Evolutionary conservation across 2,797 vertebrate genomes (phyloP).

Genomic region (Anguilla megastoma): DNA sequence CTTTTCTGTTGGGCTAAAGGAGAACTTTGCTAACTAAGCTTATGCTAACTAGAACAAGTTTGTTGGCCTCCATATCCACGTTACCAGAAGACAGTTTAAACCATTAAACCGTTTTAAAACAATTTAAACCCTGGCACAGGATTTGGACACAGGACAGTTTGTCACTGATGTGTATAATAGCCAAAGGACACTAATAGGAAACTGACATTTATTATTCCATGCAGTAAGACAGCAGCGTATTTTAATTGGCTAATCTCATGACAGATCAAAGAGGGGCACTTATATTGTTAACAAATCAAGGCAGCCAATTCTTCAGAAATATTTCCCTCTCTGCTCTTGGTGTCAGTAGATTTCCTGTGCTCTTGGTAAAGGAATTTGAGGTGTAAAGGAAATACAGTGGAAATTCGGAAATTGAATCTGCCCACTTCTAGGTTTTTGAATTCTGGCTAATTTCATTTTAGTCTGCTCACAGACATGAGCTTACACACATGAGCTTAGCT

Average conservation of each 20-base stretch:
- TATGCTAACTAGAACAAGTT: no score
- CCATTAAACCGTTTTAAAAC: neutral
- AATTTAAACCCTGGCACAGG: neutral
- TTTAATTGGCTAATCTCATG: constrained; percentile 8
- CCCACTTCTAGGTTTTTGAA: neutral
- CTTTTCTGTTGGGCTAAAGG: no score
- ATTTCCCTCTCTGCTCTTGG: neutral
- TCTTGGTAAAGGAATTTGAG: neutral
- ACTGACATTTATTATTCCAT: neutral
- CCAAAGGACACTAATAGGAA: neutral
- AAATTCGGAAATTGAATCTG: neutral
- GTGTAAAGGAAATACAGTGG: neutral
- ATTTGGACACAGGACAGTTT: neutral
- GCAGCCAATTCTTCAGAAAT: neutral
- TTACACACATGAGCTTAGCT: neutral
- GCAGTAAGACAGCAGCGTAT: neutral
- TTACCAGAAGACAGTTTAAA: no score
- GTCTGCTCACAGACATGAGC: no score
- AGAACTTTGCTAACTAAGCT: no score
- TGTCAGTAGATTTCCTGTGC: neutral
- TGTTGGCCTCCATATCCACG: no score
- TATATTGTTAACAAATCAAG: neutral
- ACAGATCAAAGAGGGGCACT: neutral
- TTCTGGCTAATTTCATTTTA: neutral
- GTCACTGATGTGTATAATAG: neutral